These are phyloP conservation scores for Blastomussa wellsi DNA, from an alignment of 92 coral and sea anemone species.

Conservation along the genomic window DNA sequence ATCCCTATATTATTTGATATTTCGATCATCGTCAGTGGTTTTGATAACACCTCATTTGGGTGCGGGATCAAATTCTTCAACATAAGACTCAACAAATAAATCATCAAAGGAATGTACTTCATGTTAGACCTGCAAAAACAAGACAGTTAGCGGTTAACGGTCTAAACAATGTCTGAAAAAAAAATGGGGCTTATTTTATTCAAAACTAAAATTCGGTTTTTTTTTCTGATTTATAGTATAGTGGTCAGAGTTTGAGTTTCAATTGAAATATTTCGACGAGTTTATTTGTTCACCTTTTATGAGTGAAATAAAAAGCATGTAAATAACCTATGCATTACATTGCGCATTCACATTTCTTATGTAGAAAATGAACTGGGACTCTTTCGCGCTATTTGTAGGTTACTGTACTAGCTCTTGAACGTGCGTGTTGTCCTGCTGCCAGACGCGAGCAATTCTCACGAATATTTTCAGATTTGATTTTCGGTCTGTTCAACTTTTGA, in stretches of 20 bases:
- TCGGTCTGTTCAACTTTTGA: neutral
- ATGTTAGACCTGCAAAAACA: neutral
- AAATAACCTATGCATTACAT: neutral
- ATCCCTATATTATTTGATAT: neutral
- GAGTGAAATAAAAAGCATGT: conserved; percentile 6
- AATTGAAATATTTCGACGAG: conserved; percentile 7
- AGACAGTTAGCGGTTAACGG: neutral
- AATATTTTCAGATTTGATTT: neutral
- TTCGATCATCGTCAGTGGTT: neutral
- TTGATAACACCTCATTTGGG: neutral
- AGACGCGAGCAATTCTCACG: neutral
- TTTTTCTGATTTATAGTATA: neutral
- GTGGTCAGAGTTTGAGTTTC: neutral
- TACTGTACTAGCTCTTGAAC: neutral
- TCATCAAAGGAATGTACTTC: conserved; percentile 14
- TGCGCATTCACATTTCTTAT: neutral
- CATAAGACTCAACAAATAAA: conserved; percentile 1
- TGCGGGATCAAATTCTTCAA: neutral
- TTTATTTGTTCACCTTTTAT: conserved; percentile 12
- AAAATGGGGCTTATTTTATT: neutral
- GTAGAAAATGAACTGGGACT: neutral
- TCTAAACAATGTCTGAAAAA: neutral
- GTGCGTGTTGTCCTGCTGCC: neutral
- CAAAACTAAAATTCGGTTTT: neutral
- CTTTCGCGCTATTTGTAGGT: neutral